Evolutionary conservation across 2,888 invertebrate genomes (phyloP).

Genomic region (Drosophila affinis): DNA sequence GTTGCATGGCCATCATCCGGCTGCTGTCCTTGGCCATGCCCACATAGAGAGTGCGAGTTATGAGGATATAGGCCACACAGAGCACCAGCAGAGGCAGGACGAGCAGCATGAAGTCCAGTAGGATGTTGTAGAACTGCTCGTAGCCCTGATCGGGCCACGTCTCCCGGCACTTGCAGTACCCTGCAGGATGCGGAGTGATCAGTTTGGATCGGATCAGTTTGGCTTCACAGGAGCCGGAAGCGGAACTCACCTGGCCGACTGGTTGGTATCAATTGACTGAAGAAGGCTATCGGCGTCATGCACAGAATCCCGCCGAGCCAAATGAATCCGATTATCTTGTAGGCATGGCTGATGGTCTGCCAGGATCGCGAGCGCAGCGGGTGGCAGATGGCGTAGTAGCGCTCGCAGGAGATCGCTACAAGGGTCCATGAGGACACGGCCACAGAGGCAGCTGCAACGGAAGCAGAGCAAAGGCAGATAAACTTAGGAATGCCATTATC

Average conservation of each 20-base stretch:
- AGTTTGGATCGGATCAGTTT: too few relatives aligned
- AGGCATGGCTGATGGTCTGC: constrained; percentile 91
- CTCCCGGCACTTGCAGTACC: constrained; percentile 87
- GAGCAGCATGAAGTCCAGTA: constrained; percentile 87
- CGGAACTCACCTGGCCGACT: constrained; percentile 81
- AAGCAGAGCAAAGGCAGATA: not conserved
- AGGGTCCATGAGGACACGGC: constrained; percentile 91
- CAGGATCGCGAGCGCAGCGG: constrained; percentile 89
- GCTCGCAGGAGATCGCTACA: constrained; percentile 90
- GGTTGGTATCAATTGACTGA: constrained; percentile 86
- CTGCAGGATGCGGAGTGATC: constrained; percentile 73
- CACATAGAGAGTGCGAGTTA: constrained; percentile 83
- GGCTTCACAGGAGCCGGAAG: too few relatives aligned
- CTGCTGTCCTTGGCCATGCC: constrained; percentile 81
- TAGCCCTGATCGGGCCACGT: constrained; percentile 85
- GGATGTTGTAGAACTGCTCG: constrained; percentile 87
- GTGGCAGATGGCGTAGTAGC: constrained; percentile 91
- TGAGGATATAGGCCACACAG: constrained; percentile 87
- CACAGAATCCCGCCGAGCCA: constrained; percentile 87
- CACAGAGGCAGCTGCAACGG: constrained; percentile 88
- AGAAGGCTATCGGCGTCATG: constrained; percentile 87
- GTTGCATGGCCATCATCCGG: constrained; percentile 22
- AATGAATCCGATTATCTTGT: constrained; percentile 87
- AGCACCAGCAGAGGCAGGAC: constrained; percentile 88
- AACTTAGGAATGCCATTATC: not conserved